phyloP scores from a whole-genome alignment of 2,113 vertebrate species.

The Odobenus rosmarus region DNA sequence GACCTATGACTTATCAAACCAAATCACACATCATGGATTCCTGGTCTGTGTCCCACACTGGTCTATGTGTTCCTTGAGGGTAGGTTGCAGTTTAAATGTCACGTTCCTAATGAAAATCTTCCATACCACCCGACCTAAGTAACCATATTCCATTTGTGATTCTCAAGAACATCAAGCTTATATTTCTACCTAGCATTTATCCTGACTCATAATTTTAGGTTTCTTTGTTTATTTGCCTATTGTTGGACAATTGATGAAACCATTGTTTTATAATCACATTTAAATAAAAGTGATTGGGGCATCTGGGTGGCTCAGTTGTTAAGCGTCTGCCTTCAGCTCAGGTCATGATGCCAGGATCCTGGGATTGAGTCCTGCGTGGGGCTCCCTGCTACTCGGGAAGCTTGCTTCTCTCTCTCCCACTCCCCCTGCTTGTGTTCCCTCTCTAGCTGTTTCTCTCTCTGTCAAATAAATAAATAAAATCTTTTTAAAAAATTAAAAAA shows the following conservation, averaged over 20 bases:
- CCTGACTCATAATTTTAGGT: not conserved
- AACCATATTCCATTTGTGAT: not conserved
- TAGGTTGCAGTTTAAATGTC: not conserved
- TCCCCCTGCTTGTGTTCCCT: too few species aligned
- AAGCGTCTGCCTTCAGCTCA: too few species aligned
- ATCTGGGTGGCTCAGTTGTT: too few species aligned
- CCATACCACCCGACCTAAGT: not conserved
- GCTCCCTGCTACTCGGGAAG: too few species aligned
- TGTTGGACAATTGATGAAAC: not conserved
- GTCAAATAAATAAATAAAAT: too few species aligned
- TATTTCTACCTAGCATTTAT: not conserved
- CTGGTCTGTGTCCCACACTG: not conserved
- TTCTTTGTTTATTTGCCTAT: not conserved
- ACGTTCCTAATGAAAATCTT: not conserved
- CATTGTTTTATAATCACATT: constrained; percentile 1
- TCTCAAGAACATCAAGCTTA: not conserved
- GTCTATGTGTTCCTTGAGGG: not conserved
- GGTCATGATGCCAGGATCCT: too few species aligned
- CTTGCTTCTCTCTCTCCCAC: too few species aligned
- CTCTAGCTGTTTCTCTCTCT: too few species aligned
- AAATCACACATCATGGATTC: not conserved
- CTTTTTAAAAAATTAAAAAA: too few species aligned
- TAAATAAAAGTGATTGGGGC: not conserved
- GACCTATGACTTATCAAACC: not conserved
- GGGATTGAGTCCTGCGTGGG: too few species aligned